Evolutionary conservation across 2,113 vertebrate species (phyloP).

Genomic region (Andinoacara biseriatus): DNA sequence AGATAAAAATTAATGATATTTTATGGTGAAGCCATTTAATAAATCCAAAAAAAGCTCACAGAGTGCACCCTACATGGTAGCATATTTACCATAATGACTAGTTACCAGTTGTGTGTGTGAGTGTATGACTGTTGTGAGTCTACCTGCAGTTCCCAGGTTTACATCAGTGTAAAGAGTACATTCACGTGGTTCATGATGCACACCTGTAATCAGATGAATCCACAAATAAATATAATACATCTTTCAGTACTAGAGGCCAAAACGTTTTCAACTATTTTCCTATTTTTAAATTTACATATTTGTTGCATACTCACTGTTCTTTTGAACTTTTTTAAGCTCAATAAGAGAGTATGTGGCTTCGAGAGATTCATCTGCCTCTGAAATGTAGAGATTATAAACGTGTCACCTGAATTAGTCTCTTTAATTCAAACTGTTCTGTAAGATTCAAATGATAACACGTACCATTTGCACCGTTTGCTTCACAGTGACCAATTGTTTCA

Average conservation of each 20-base stretch:
- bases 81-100: too few species aligned
- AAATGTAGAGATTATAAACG: too few species aligned
- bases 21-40: not conserved
- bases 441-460: too few species aligned
- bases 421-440: too few species aligned
- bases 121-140: not conserved
- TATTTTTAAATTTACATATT: not conserved
- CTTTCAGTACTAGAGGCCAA: not conserved
- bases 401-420: too few species aligned
- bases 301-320: not conserved
- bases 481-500: too few species aligned
- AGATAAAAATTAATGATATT: not conserved
- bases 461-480: too few species aligned
- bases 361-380: not conserved
- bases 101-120: too few species aligned
- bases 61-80: too few species aligned
- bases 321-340: not conserved
- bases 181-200: rapidly evolving
- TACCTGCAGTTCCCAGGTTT: not conserved
- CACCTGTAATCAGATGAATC: not conserved
- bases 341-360: not conserved
- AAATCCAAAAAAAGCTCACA: not conserved
- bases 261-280: not conserved
- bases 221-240: not conserved
- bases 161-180: not conserved